A percentile compares a stretch with the other conserved stretches of the same genome.
Conservation (phyloP, 2,113 vertebrate species). For the Forbesichthys papilliferus region DNA sequence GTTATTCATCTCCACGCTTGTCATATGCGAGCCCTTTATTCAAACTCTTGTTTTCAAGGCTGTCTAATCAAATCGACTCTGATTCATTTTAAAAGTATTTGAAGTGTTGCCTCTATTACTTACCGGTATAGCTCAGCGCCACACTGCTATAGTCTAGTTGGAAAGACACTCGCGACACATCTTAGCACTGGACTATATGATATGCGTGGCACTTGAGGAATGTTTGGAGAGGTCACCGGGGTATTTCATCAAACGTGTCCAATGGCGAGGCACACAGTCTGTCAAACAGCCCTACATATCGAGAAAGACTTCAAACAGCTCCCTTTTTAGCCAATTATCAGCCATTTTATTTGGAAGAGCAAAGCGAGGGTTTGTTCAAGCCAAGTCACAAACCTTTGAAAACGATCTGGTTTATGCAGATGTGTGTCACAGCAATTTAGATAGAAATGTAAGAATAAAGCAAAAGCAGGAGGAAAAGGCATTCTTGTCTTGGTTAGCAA, state of each 20-base stretch:
- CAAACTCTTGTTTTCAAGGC: constrained; percentile 53
- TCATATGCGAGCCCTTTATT: constrained; percentile 31
- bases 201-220: constrained; percentile 43
- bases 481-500: background rate
- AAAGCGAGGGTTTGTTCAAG: constrained; percentile 28
- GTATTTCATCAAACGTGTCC: constrained; percentile 38
- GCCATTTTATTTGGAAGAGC: constrained; percentile 34
- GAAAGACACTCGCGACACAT: constrained; percentile 17
- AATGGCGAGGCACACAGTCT: constrained; percentile 18
- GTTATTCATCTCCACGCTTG: constrained; percentile 48
- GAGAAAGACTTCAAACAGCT: constrained; percentile 46
- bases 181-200: constrained; percentile 21
- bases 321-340: constrained; percentile 36
- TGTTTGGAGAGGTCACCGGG: constrained; percentile 48
- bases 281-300: constrained; percentile 44
- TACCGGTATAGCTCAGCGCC: constrained; percentile 17
- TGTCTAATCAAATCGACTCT: constrained; percentile 59
- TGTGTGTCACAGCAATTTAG: constrained; percentile 33
- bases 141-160: constrained; percentile 10
- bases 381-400: constrained; percentile 49
- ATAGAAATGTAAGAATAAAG: constrained; percentile 7
- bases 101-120: constrained; percentile 16
- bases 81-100: constrained; percentile 46
- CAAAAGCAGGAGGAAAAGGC: background rate
- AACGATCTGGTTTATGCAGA: constrained; percentile 40